Percentiles rank a stretch among this genome's conserved stretches.
phyloP scores from a whole-genome alignment of 2,888 invertebrate genomes.

The Hartigia nigra region DNA sequence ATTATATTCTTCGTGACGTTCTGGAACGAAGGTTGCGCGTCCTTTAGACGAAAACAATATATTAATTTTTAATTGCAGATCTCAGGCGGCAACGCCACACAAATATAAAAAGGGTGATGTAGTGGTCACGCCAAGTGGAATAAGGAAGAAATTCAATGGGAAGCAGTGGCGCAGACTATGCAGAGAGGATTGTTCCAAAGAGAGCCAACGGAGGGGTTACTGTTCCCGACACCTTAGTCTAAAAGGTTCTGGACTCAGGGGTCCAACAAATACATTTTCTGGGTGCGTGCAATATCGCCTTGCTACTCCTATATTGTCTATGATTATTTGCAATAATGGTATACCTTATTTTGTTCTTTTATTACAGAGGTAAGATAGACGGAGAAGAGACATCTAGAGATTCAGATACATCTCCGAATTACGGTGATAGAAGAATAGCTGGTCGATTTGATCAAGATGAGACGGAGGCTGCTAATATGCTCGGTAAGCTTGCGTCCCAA shows the following conservation, averaged over 20 bases:
- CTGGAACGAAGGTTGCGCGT: neutral
- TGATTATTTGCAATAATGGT: neutral
- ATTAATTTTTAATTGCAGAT: slow-evolving; percentile 66
- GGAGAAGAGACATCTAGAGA: slow-evolving; percentile 93
- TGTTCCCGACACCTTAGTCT: slow-evolving; percentile 96
- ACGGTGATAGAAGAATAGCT: slow-evolving; percentile 77
- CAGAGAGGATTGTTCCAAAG: slow-evolving; percentile 94
- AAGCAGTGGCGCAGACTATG: slow-evolving; percentile 99
- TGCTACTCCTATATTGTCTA: neutral
- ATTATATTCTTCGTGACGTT: slow-evolving; percentile 1
- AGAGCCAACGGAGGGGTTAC: slow-evolving; percentile 96
- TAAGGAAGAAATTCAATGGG: slow-evolving; percentile 99
- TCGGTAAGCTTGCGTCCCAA: slow-evolving; percentile 71
- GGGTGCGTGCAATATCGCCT: slow-evolving; percentile 40
- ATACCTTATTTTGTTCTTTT: slow-evolving; percentile 1
- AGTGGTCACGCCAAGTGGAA: slow-evolving; percentile 92
- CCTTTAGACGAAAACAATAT: neutral
- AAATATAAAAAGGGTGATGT: slow-evolving; percentile 98
- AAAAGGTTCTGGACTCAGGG: slow-evolving; percentile 72
- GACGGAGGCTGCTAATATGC: slow-evolving; percentile 96
- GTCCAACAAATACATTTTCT: slow-evolving; percentile 56
- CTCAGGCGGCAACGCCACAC: slow-evolving; percentile 93
- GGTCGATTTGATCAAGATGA: slow-evolving; percentile 93
- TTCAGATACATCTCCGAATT: slow-evolving; percentile 89
- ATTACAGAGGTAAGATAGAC: slow-evolving; percentile 71